These are phyloP conservation scores for Eremophila alpestris DNA, from an alignment of 2,797 vertebrate genomes.

Conservation along the genomic window DNA sequence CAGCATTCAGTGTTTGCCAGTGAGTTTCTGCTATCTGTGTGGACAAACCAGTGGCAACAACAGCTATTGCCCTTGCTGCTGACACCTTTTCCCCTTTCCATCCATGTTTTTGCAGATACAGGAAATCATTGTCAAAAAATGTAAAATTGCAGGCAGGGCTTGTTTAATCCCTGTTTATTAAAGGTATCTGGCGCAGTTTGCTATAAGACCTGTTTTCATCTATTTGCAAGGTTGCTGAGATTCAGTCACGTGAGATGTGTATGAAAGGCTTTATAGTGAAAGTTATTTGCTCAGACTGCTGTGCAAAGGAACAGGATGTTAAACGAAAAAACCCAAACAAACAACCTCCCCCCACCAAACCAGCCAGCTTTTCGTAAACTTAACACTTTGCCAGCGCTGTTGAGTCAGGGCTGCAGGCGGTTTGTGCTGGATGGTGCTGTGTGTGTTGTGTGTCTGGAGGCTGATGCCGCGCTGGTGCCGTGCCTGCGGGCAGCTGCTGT, in stretches of 20 bases:
- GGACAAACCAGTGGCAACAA: neutral
- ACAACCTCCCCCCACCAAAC: neutral
- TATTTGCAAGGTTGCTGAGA: neutral
- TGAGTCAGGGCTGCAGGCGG: neutral
- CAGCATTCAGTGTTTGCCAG: fast-evolving
- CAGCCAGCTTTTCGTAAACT: neutral
- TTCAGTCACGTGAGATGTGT: fast-evolving
- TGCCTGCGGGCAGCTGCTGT: neutral
- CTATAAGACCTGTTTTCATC: neutral
- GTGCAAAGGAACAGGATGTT: neutral
- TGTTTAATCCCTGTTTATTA: neutral
- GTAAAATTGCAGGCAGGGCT: neutral
- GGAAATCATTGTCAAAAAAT: neutral
- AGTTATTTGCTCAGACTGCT: neutral
- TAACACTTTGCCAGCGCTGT: neutral
- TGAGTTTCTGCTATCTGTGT: neutral
- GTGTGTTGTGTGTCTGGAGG: neutral
- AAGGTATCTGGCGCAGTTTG: fast-evolving
- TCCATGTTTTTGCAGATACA: neutral
- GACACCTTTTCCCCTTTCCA: neutral
- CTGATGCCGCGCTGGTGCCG: neutral
- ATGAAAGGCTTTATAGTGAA: neutral
- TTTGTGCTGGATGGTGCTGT: neutral
- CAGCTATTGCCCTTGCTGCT: neutral
- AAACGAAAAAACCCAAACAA: neutral